Conservation (phyloP, 2,888 invertebrate genomes). For the Aleiodes testaceus region DNA sequence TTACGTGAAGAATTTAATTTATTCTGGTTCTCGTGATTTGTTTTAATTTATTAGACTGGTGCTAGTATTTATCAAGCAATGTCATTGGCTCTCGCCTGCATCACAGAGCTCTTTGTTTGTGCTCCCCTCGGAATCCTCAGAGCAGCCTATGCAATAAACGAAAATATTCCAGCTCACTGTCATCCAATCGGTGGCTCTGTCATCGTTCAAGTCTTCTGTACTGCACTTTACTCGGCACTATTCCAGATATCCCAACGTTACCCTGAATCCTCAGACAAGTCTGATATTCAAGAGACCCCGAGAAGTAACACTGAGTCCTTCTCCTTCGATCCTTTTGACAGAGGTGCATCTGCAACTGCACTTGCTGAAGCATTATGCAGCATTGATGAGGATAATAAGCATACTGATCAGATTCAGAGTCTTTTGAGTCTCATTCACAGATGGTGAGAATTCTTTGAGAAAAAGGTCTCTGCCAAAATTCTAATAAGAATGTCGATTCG, state of each 20-base stretch:
- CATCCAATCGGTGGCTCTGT: slow-evolving; percentile 82
- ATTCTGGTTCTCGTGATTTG: too few species aligned
- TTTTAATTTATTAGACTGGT: slow-evolving; percentile 79
- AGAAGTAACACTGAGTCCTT: slow-evolving; percentile 48
- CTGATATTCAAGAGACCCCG: slow-evolving; percentile 33
- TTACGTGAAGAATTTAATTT: too few species aligned
- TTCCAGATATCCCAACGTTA: slow-evolving; percentile 50
- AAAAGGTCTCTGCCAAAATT: too few species aligned
- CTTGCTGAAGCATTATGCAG: slow-evolving; percentile 86
- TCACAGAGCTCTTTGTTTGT: slow-evolving; percentile 82
- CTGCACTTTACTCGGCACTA: slow-evolving; percentile 80
- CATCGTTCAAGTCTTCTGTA: slow-evolving; percentile 77
- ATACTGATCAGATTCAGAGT: slow-evolving; percentile 82
- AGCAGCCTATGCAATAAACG: slow-evolving; percentile 77
- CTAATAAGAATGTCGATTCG: too few species aligned
- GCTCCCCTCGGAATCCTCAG: slow-evolving; percentile 77
- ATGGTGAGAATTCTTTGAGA: slow-evolving; percentile 51
- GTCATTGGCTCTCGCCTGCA: slow-evolving; percentile 82
- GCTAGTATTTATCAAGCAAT: slow-evolving; percentile 88
- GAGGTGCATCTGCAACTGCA: slow-evolving; percentile 75
- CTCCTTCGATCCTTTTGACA: slow-evolving; percentile 57
- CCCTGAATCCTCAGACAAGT: slow-evolving; percentile 24
- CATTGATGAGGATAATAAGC: slow-evolving; percentile 86
- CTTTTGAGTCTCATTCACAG: slow-evolving; percentile 73
- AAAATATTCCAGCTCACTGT: slow-evolving; percentile 81